These are phyloP conservation scores for Euclidia mi DNA, from an alignment of 2,888 invertebrate species.

Conservation along the genomic window DNA sequence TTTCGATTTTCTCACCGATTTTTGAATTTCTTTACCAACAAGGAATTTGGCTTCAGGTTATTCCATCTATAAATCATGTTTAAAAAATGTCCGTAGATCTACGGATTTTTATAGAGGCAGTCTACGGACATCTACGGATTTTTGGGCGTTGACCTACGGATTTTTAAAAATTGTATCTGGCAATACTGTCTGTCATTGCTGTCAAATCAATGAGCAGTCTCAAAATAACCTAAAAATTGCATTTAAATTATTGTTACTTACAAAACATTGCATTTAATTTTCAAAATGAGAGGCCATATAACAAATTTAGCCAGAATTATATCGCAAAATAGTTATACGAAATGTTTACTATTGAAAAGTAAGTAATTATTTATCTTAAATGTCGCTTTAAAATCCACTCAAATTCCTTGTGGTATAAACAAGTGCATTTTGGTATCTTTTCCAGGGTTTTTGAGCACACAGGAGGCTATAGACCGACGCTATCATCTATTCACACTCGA, in stretches of 20 bases:
- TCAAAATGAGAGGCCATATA: constrained; percentile 75
- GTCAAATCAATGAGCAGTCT: neutral
- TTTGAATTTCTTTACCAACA: too few species aligned
- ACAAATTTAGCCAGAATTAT: constrained; percentile 65
- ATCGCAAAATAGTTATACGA: constrained; percentile 58
- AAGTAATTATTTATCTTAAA: constrained; percentile 36
- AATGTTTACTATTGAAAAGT: constrained; percentile 61
- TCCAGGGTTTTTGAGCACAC: constrained; percentile 84
- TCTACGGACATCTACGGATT: too few species aligned
- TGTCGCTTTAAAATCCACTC: neutral
- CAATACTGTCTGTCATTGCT: too few species aligned
- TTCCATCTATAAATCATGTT: too few species aligned
- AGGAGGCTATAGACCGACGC: constrained; percentile 89
- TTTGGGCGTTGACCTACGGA: too few species aligned
- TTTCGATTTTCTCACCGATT: too few species aligned
- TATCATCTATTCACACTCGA: constrained; percentile 94
- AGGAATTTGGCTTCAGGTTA: too few species aligned
- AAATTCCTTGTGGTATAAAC: neutral
- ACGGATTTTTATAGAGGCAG: too few species aligned
- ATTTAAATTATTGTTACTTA: constrained; percentile 15
- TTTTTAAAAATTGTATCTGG: too few species aligned
- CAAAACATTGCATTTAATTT: constrained; percentile 28
- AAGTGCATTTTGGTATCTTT: constrained; percentile 29
- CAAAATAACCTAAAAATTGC: constrained; percentile 57
- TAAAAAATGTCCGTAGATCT: too few species aligned